Conservation (phyloP, 2,888 invertebrate species). For the Actias luna region DNA sequence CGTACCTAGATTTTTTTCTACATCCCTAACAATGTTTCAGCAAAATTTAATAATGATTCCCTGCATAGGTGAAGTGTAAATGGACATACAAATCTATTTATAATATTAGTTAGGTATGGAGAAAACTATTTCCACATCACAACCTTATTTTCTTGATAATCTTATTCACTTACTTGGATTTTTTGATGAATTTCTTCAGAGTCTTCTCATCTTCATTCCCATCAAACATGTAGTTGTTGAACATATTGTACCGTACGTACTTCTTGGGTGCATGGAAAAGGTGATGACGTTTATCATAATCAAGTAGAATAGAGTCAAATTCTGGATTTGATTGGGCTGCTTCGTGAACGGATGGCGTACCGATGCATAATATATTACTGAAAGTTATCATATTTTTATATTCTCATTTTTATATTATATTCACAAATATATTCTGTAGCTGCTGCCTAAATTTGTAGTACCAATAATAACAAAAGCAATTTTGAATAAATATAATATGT, state of each 20-base stretch:
- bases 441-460: no score
- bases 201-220: constrained; percentile 77
- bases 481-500: no score
- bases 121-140: no score
- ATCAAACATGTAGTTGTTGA: constrained; percentile 93
- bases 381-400: constrained; percentile 34
- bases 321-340: constrained; percentile 70
- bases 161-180: constrained; percentile 60
- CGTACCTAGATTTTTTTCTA: no score
- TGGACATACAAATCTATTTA: no score
- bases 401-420: no score
- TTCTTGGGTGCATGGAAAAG: constrained; percentile 84
- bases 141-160: background rate
- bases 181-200: constrained; percentile 84
- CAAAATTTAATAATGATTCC: no score
- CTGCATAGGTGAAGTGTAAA: no score
- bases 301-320: constrained; percentile 85
- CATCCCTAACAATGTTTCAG: no score
- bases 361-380: constrained; percentile 91
- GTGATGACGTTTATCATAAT: constrained; percentile 89
- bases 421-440: no score
- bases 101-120: no score
- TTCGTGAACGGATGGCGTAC: constrained; percentile 91
- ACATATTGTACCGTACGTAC: constrained; percentile 94
- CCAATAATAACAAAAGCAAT: no score